Percentiles rank a stretch among this genome's conserved stretches.
Conservation (phyloP, 2,797 vertebrate species). For the Otus scops region DNA sequence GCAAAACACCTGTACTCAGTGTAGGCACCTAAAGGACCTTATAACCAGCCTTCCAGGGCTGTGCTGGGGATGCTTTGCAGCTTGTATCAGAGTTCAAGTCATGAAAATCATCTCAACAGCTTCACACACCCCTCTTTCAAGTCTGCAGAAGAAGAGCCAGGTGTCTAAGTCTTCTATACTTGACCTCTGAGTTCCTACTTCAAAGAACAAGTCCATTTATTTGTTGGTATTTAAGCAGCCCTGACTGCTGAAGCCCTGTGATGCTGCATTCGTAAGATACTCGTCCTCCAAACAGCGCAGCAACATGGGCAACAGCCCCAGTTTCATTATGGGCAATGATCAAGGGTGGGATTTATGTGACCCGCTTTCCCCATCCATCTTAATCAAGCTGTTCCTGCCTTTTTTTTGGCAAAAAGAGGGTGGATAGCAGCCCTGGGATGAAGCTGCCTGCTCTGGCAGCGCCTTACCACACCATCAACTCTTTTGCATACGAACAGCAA, state of each 20-base stretch:
- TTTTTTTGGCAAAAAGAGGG: fast-evolving
- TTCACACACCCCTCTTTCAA: neutral
- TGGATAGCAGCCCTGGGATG: neutral
- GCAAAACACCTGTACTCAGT: too few relatives aligned
- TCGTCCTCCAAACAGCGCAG: neutral
- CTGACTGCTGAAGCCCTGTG: fast-evolving
- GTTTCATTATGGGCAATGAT: fast-evolving
- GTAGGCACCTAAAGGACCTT: neutral
- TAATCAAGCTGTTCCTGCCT: neutral
- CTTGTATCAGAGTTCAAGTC: neutral
- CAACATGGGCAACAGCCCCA: neutral
- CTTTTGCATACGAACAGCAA: fast-evolving
- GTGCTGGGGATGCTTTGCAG: neutral
- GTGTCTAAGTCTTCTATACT: too few relatives aligned
- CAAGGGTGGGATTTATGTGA: fast-evolving
- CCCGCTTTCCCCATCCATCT: neutral
- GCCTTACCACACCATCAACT: fast-evolving
- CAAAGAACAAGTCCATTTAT: neutral
- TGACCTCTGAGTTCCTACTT: fast-evolving
- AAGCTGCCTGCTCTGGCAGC: neutral
- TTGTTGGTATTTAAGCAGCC: neutral
- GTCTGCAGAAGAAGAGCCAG: too few relatives aligned
- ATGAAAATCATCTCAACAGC: neutral
- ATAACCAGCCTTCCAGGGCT: neutral
- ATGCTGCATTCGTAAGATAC: fast-evolving